Base-by-base conservation (phyloP, 2,888 invertebrate species). In the Gandaritis pyraliata region DNA sequence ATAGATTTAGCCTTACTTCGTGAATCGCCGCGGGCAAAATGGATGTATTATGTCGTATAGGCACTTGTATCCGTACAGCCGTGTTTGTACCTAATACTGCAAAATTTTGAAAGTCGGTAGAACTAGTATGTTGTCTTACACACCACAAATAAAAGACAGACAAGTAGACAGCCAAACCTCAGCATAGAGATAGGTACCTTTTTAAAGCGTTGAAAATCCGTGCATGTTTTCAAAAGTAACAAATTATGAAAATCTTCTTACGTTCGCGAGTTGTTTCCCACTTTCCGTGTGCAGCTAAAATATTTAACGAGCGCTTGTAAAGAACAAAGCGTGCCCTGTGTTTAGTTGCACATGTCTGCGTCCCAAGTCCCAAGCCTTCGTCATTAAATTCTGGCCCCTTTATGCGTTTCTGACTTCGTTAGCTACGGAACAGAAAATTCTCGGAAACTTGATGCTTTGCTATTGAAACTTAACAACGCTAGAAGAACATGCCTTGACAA, bases 301-400 rank as follows among this genome's bases (percentile, higher is more conserved):
- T 86, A 87, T 87, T 86, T 86, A 88, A 87, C 83, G 82, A 86
- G 83, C 77, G 73, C 58, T 51, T 51, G 55, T 51, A 55, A 45
- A 56, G 64, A 64, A 61, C 60, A 61, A 64, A 64, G 57, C 57
- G 48, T 18, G 48, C 49, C 43, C 58, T 64, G 56, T 60, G 56
- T 64, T 59, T 59, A 60, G 59, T 59, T 41, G 58, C 50, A 61
- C 53, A 48, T 64, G 52, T 57, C 58, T 77, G 69, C 72, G 59
- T 65, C 73, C 78, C 65, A 81, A 81, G 29, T 29, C 29, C 29
- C 33, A 11, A 83, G 79, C 76, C 75, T 74, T 67, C 81, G 74
- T 81, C 84, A 84, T 83, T 84, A 82, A 79, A 79, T 79, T 76
- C 76, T 74, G 75, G 74, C 70, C 72, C 70, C 68, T 77, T 77